Evolutionary conservation across 2,888 invertebrate genomes (phyloP).

Genomic region (Stenoptilia bipunctidactyla): DNA sequence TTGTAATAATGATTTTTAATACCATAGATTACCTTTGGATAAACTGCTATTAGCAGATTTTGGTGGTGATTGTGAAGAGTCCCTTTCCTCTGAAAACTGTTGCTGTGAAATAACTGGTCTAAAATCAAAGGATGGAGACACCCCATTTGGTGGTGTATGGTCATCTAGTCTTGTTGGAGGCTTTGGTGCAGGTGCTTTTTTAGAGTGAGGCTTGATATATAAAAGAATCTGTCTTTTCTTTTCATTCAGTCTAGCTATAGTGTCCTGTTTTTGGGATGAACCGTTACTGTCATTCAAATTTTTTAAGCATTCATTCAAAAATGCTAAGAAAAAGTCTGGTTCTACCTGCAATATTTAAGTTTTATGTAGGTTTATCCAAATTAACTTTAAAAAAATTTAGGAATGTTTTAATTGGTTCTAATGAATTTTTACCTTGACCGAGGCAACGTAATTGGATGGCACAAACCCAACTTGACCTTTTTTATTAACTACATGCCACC

Average conservation of each 20-base stretch:
- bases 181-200: slow-evolving; percentile 53
- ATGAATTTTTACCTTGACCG: slow-evolving; percentile 74
- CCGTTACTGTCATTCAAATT: slow-evolving; percentile 55
- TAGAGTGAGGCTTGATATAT: slow-evolving; percentile 36
- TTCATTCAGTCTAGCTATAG: slow-evolving; percentile 74
- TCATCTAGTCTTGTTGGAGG: slow-evolving; percentile 57
- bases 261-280: slow-evolving; percentile 72
- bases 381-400: background rate
- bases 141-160: slow-evolving; percentile 54
- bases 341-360: slow-evolving; percentile 63
- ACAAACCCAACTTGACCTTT: slow-evolving; percentile 87
- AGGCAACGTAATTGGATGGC: slow-evolving; percentile 88
- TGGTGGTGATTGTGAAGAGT: slow-evolving; percentile 35
- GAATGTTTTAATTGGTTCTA: background rate
- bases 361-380: background rate
- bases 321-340: slow-evolving; percentile 79
- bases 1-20: slow-evolving; percentile 4
- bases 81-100: slow-evolving; percentile 48
- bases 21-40: slow-evolving; percentile 29
- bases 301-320: slow-evolving; percentile 78
- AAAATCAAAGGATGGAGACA: slow-evolving; percentile 58
- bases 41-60: slow-evolving; percentile 29
- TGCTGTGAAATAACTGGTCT: slow-evolving; percentile 60
- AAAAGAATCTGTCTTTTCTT: slow-evolving; percentile 73
- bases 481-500: slow-evolving; percentile 91